Evolutionary conservation across 2,888 invertebrate species (phyloP), one percentile per base, ranked within the genome.

Genomic region (Druceiella hillmani): DNA sequence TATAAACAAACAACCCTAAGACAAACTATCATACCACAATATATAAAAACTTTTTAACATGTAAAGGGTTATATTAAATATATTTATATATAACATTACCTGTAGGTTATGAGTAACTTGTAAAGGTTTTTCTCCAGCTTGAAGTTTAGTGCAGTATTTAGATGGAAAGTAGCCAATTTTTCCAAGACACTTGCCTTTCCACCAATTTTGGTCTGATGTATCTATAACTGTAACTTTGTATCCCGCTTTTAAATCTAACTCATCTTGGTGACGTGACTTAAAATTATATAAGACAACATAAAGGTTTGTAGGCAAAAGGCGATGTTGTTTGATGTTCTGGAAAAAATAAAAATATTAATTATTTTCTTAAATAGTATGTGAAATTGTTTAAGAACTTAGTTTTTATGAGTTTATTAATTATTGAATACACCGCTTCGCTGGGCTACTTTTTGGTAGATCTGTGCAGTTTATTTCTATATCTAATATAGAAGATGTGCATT

Each of bases 211-310:
- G 64, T 95, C 94, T 0, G 92, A 83, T 29, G 90, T 92, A 59
- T 95, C 95, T 49, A 91, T 89, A 40, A 94, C 92, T 7, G 89
- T 92, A 36, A 95, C 87, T 56, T 79, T 78, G 66, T 88, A 88
- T 3, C 92, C 92, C 13, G 91, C 90, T 71, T 92, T 93, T 20
- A 97, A 74, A 59, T 95, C 94, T 52, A 95, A 68, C 60, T 95
- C 95, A 59, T 94, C 95, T 37, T 87, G 85, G 64, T 94, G 94
- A 40, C 94, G 79, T 1, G 92, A 89, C 57, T 91, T 89, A 65
- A 95, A 95, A 69, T 94, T 92, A 74, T 94, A 95, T 27, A 95
- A 74, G 32, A 93, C 90, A 41, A 95, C 94, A 67, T 93, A 95
- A 20, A 93, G 74, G 59, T 93, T 93, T 41, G 90, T 90, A 14